phyloP scores from a whole-genome alignment of 2,888 invertebrate species.

The Ennomos fuscantarius region DNA sequence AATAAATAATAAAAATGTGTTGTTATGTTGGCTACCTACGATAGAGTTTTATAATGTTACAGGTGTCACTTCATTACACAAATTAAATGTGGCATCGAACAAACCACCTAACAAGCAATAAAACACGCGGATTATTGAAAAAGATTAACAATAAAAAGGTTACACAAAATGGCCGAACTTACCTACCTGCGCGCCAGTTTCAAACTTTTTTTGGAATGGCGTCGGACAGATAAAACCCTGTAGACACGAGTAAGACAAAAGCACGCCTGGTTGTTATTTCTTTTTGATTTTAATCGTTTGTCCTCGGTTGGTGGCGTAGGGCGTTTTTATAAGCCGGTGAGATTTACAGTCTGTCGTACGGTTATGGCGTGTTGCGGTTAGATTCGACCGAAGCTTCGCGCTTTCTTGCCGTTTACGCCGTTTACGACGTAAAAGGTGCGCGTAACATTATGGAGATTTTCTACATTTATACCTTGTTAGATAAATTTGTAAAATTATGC shows the following conservation, averaged over 20 bases:
- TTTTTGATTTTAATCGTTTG: slow-evolving; percentile 75
- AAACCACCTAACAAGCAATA: slow-evolving; percentile 77
- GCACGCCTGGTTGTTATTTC: slow-evolving; percentile 71
- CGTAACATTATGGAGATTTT: slow-evolving; percentile 1
- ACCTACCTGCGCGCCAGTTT: slow-evolving; percentile 70
- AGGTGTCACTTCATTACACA: slow-evolving; percentile 62
- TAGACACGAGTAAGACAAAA: slow-evolving; percentile 82
- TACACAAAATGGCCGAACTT: slow-evolving; percentile 71
- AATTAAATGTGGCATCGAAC: slow-evolving; percentile 72
- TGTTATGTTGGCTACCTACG: no score
- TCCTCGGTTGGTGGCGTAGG: slow-evolving; percentile 53
- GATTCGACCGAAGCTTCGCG: slow-evolving; percentile 48
- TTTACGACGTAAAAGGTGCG: slow-evolving; percentile 18
- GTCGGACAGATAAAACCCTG: slow-evolving; percentile 72
- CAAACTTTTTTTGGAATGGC: slow-evolving; percentile 59
- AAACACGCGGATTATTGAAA: slow-evolving; percentile 81
- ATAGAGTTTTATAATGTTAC: slow-evolving; percentile 50
- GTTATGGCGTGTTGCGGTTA: slow-evolving; percentile 48
- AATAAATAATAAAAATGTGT: no score
- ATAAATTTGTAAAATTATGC: not conserved
- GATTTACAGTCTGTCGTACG: slow-evolving; percentile 56
- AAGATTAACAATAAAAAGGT: slow-evolving; percentile 70
- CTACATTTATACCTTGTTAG: not conserved
- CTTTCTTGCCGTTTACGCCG: slow-evolving; percentile 45
- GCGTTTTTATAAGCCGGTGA: slow-evolving; percentile 55